phyloP scores from a whole-genome alignment of 53 echinoderm and acorn worm genomes.

The Apostichopus leukothele region DNA sequence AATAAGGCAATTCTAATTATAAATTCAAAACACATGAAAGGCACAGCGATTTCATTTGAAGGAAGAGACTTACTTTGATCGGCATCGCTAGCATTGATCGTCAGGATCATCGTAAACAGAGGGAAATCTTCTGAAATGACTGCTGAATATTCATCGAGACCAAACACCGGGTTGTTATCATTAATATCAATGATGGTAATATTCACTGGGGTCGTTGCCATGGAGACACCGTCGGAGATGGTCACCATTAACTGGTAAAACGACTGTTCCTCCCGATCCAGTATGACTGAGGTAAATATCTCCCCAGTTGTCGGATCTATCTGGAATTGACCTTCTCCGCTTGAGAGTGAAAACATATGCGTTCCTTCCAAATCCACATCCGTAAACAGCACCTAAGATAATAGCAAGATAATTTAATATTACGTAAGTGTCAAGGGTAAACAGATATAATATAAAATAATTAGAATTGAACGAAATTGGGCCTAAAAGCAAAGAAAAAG shows the following conservation, averaged over 20 bases:
- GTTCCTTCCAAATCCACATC: constrained; percentile 22
- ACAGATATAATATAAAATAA: no score
- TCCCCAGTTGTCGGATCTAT: constrained; percentile 13
- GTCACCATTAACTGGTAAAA: constrained; percentile 58
- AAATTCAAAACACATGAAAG: no score
- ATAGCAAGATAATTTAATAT: background rate
- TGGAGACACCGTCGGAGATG: constrained; percentile 68
- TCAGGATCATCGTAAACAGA: constrained; percentile 52
- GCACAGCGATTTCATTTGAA: background rate
- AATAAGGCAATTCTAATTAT: no score
- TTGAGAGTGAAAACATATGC: background rate
- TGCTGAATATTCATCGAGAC: constrained; percentile 39
- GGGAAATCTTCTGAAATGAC: constrained; percentile 66
- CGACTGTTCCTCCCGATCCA: constrained; percentile 35
- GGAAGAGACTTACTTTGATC: constrained; percentile 46
- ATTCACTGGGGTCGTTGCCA: constrained; percentile 47
- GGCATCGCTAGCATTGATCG: constrained; percentile 65
- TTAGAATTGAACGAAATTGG: no score
- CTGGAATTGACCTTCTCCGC: background rate
- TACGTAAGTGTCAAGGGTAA: no score
- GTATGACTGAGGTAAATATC: background rate
- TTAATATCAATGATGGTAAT: constrained; percentile 75
- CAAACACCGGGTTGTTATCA: constrained; percentile 77
- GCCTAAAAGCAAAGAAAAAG: no score
- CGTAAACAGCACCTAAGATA: background rate